Percentiles rank a stretch among this genome's conserved stretches.
These are phyloP conservation scores for Tarsius wallacei DNA, from an alignment of 2,797 vertebrate species.

Conservation along the genomic window DNA sequence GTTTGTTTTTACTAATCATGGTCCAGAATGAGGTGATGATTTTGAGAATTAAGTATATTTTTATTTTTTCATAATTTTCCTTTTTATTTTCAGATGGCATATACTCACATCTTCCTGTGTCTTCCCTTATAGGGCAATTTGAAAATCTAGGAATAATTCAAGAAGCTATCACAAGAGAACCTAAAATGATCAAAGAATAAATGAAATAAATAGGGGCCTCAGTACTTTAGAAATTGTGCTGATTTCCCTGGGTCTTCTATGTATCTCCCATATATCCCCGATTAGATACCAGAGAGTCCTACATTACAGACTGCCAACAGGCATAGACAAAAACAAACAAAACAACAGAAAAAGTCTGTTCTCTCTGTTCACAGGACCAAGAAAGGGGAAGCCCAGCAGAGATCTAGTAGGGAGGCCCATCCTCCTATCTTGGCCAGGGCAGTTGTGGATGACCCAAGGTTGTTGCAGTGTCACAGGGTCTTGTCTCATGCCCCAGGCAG, in stretches of 20 bases:
- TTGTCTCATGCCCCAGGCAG: background rate
- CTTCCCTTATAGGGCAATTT: background rate
- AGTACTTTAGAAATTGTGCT: background rate
- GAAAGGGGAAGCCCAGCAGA: background rate
- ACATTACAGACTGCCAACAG: background rate
- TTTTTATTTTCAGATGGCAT: background rate
- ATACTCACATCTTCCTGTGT: background rate
- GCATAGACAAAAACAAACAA: background rate
- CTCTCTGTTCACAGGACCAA: too few species aligned
- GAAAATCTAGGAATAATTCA: background rate
- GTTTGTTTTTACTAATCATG: background rate
- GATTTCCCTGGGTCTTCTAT: background rate
- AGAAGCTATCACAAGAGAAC: background rate
- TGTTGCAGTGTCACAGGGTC: background rate
- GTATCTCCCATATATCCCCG: background rate
- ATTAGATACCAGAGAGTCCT: background rate
- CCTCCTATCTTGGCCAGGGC: background rate
- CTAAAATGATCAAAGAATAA: background rate
- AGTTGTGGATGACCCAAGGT: background rate
- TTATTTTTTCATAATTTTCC: background rate
- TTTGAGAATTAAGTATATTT: background rate
- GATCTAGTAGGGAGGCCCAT: background rate
- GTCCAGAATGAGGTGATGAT: too few species aligned
- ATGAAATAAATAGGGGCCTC: background rate
- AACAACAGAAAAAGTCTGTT: background rate